These are phyloP conservation scores for Drosophila phalerata DNA, from an alignment of 2,888 invertebrate species.

Conservation along the genomic window DNA sequence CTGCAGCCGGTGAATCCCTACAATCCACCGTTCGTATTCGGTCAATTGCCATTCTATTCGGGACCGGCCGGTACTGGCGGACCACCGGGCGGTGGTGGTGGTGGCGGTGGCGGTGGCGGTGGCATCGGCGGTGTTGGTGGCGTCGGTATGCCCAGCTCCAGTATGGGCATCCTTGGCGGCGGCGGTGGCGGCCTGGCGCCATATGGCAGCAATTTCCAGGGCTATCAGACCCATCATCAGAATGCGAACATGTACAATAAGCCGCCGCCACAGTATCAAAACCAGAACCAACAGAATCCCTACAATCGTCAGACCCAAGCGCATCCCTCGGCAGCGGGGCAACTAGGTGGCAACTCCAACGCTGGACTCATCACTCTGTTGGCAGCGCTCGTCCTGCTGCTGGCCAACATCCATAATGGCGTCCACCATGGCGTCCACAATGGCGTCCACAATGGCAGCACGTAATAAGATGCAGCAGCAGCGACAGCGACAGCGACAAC, in stretches of 20 bases:
- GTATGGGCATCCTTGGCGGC: slow-evolving; percentile 74
- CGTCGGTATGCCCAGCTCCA: slow-evolving; percentile 83
- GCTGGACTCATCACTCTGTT: slow-evolving; percentile 20
- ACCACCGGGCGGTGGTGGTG: slow-evolving; percentile 80
- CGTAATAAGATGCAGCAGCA: slow-evolving; percentile 52
- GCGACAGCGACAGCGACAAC: slow-evolving; percentile 11
- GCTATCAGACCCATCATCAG: slow-evolving; percentile 74
- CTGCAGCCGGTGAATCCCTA: slow-evolving; percentile 85
- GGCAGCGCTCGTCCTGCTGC: slow-evolving; percentile 19
- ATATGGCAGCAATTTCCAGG: slow-evolving; percentile 81
- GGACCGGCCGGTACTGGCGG: slow-evolving; percentile 84
- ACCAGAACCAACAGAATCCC: slow-evolving; percentile 83
- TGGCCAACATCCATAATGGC: slow-evolving; percentile 14
- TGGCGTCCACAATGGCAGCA: slow-evolving; percentile 23
- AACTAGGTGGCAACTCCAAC: not conserved
- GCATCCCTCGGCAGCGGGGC: slow-evolving; percentile 76
- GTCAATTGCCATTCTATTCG: slow-evolving; percentile 83
- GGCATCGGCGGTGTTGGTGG: slow-evolving; percentile 75
- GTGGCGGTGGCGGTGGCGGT: slow-evolving; percentile 76
- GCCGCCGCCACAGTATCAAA: slow-evolving; percentile 85
- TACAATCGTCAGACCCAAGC: slow-evolving; percentile 85
- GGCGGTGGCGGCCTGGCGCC: slow-evolving; percentile 81
- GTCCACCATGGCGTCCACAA: not conserved
- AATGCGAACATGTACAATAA: slow-evolving; percentile 85
- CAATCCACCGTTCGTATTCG: slow-evolving; percentile 85